A percentile compares a stretch with the other conserved stretches of the same genome.
Conservation (phyloP, 2,113 vertebrate genomes). For the Psophia crepitans region DNA sequence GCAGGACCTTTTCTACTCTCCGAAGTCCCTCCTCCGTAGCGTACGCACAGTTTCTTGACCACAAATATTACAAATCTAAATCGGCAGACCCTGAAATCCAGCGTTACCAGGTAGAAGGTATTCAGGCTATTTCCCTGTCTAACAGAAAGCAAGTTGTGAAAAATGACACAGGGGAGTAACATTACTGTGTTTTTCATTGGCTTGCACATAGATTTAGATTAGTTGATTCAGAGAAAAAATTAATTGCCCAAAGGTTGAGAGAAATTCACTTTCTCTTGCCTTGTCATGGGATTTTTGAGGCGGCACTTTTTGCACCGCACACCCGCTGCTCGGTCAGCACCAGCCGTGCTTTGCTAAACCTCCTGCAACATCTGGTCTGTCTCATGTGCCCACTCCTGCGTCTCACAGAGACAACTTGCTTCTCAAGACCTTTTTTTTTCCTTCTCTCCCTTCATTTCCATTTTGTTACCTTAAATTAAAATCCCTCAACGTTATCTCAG, state of each 20-base stretch:
- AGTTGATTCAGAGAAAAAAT: not conserved
- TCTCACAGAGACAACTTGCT: rapidly evolving
- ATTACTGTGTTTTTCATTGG: rapidly evolving
- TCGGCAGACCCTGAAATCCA: rapidly evolving
- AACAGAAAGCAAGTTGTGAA: not conserved
- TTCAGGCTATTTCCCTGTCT: not conserved
- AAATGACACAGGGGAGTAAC: not conserved
- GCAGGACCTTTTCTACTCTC: rapidly evolving
- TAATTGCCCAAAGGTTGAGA: not conserved
- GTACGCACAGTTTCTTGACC: not conserved
- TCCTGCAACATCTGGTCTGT: not conserved
- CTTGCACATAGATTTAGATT: not conserved
- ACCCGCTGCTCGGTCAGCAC: not conserved
- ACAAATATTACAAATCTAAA: not conserved
- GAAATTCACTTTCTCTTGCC: not conserved
- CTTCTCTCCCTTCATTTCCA: not conserved
- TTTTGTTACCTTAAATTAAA: not conserved
- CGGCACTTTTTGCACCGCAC: not conserved
- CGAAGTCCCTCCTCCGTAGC: not conserved
- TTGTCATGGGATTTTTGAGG: not conserved
- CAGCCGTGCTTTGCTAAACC: not conserved
- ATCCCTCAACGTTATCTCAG: not conserved
- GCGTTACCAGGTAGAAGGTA: rapidly evolving
- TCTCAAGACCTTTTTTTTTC: not conserved
- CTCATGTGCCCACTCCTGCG: not conserved